Evolutionary conservation across 2,797 vertebrate species (phyloP).

Genomic region (Natrix natrix): DNA sequence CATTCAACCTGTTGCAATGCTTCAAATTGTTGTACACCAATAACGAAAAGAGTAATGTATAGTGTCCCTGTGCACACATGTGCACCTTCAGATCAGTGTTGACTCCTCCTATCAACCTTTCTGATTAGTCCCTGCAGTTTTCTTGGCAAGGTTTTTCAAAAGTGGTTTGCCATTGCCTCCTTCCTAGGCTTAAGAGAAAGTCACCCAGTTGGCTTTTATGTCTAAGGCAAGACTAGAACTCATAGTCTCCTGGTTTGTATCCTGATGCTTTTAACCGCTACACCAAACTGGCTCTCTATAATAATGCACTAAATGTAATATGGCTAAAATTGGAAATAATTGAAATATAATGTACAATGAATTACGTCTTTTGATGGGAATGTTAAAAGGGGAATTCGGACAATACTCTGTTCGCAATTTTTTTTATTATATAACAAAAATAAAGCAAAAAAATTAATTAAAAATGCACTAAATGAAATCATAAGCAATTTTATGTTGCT

Average conservation of each 20-base stretch:
- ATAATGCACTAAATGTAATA: background rate
- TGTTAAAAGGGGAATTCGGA: too few species aligned
- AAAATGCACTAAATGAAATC: background rate
- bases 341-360: too few species aligned
- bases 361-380: too few species aligned
- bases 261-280: background rate
- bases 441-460: too few species aligned
- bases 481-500: background rate
- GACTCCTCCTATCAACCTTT: background rate
- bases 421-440: too few species aligned
- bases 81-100: background rate
- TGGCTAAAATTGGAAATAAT: too few species aligned
- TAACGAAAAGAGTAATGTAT: background rate
- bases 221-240: background rate
- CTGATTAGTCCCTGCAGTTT: background rate
- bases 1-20: background rate
- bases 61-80: background rate
- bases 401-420: too few species aligned
- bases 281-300: background rate
- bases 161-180: background rate
- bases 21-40: background rate
- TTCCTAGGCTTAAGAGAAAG: background rate
- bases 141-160: background rate
- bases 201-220: background rate
- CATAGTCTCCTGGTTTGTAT: background rate